A percentile compares a stretch with the other conserved stretches of the same genome.
Evolutionary conservation across 1,140 invertebrate species (phyloP).

Genomic region (Pseudoatta argentina): DNA sequence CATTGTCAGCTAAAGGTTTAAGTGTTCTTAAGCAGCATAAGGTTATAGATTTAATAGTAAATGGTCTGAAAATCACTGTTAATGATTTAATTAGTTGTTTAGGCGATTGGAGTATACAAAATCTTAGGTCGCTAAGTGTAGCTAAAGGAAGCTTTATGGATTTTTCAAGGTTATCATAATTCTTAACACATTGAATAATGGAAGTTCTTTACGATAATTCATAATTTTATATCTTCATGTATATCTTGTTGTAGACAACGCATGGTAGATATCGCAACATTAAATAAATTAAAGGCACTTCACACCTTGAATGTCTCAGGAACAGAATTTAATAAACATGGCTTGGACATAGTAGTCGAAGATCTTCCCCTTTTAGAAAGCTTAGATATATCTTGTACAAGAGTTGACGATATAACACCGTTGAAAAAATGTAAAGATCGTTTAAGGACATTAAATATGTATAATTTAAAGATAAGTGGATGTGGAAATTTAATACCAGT

Average conservation of each 20-base stretch:
- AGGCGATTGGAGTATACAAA: constrained; percentile 91
- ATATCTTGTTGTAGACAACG: constrained; percentile 83
- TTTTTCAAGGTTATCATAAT: constrained; percentile 83
- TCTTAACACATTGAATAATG: constrained; percentile 9
- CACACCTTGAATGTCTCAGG: constrained; percentile 90
- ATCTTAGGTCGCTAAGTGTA: constrained; percentile 90
- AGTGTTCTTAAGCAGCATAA: constrained; percentile 90
- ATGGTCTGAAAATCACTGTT: constrained; percentile 88
- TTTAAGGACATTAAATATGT: constrained; percentile 89
- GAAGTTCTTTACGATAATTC: constrained; percentile 3
- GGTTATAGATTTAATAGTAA: constrained; percentile 89
- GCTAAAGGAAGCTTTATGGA: constrained; percentile 89
- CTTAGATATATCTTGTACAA: constrained; percentile 91
- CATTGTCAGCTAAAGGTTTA: constrained; percentile 89
- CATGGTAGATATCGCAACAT: constrained; percentile 84
- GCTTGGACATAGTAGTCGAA: constrained; percentile 90
- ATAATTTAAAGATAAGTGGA: constrained; percentile 88
- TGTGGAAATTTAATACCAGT: constrained; percentile 87
- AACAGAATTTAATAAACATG: constrained; percentile 91
- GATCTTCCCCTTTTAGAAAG: constrained; percentile 90
- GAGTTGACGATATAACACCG: constrained; percentile 90
- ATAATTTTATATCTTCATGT: constrained; percentile 8
- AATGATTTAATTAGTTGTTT: constrained; percentile 91
- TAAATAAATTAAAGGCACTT: constrained; percentile 88
- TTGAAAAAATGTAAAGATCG: constrained; percentile 88